Base-by-base conservation (phyloP, 2,113 vertebrate genomes). In the Cairina moschata region DNA sequence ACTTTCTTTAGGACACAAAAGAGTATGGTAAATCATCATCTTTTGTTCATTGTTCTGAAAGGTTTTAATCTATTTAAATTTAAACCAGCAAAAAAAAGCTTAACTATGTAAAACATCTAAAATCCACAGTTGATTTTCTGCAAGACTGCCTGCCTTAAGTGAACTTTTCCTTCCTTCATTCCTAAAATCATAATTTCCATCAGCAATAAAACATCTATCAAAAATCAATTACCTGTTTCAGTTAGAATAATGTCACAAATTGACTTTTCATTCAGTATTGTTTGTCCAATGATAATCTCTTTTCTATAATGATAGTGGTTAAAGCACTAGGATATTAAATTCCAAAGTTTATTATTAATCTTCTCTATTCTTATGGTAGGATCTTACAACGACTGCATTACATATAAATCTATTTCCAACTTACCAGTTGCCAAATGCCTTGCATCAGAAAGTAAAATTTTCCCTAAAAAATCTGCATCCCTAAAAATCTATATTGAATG, bases 21-120 rank as follows among this genome's bases (percentile, higher is more conserved):
- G 6, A 59, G 58, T 78, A 84, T 14, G 6, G 18, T 48, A 83
- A 56, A 3, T 34, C 11, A 60, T 6, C 6, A 60, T 6, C 6
- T 42, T 93, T 59, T 48, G 11, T 63, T 90, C 20, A 11, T 60
- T 67, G 31, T 65, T 46, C 26, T 48, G 23, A 72, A 63, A 75
- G 8, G 1, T 10, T 76, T 82, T 48, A 83, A 85, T 69, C 20
- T 44, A 54, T 86, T 91, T 84, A 83, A 66, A 85, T 85, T 89
- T 63, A 95, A 95, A 91, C 28, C 8, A 88, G 6, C 18, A 83
- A 90, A 97, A 80, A 80, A 36, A 88, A 3, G 31, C 69, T 92
- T 89, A 81, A 79, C 52, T 48, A 17, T 38, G 32, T 25, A 81
- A 94, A 95, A 91, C 14, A 83, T 91, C 63, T 83, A 56, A 86